Evolutionary conservation across 1,140 invertebrate species (phyloP), one percentile per base, ranked within the genome.

Genomic region (Drosophila varians): DNA sequence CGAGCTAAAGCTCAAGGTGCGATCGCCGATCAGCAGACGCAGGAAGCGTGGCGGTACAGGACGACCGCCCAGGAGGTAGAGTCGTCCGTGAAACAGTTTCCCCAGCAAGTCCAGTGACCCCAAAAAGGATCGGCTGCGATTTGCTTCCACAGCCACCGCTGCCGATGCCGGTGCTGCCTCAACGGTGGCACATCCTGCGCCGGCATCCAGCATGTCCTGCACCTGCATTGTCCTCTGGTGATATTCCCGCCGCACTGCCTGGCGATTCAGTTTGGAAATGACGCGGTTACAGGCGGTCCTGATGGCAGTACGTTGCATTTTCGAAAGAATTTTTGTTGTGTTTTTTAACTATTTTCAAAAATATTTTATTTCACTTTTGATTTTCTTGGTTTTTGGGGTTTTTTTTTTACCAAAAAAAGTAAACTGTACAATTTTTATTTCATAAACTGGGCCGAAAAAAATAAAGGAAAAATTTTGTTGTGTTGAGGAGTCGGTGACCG

Each of bases 91-190:
- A 8, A 64, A 9, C 42, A 64, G 4, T 1, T 38, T 42, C 0
- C 16, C 23, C n/a, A 64, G 1, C 0, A 47, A 14, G 0, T 61
- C 55, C 60, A 64, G 21, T 8, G 19, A 58, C 3, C 25, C 8
- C 8, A 42, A 4, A 4, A 16, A 42, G 38, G 14, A 42, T 18
- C 38, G 8, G 8, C 25, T 38, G n/a, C 36, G 14, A 38, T 26
- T 26, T 5, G 25, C 5, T 6, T 26, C 25, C 25, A 26, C 25
- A 5, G 25, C 21, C 2, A 21, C 25, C 5, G 14, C 21, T 21
- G 2, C n/a, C 18, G 0, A 0, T 53, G 1, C 18, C 12, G 11
- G 34, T 8, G 8, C 4, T 6, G 0, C n/a, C n/a, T n/a, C n/a
- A n/a, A n/a, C 9, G 8, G 26, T 8, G 25, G 8, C 4, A 9